Evolutionary conservation across 2,113 vertebrate genomes (phyloP).

Genomic region (Balaenoptera acutorostrata): DNA sequence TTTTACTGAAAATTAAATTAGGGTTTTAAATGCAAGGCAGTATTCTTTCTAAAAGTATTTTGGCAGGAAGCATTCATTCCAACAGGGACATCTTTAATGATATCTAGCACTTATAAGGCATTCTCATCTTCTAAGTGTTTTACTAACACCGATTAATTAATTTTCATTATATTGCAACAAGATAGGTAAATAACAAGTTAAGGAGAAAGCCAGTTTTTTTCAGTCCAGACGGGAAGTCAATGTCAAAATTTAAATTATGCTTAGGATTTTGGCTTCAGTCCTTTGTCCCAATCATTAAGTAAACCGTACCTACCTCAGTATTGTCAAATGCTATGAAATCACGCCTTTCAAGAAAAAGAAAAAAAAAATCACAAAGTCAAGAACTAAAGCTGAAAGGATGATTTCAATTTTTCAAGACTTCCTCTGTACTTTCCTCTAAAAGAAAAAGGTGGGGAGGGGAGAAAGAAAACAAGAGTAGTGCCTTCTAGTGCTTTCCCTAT

Average conservation of each 20-base stretch:
- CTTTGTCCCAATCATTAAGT: background rate
- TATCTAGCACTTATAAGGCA: background rate
- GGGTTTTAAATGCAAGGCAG: slow-evolving; percentile 19
- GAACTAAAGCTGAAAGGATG: background rate
- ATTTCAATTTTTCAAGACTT: slow-evolving; percentile 27
- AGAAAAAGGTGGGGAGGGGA: background rate
- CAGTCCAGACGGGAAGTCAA: background rate
- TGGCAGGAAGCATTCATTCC: slow-evolving; percentile 50
- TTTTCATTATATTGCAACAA: slow-evolving; percentile 39
- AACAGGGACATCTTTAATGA: slow-evolving; percentile 34
- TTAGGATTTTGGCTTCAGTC: background rate
- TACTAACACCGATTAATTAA: slow-evolving; percentile 40
- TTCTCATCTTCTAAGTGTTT: slow-evolving; percentile 40
- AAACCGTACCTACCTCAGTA: background rate
- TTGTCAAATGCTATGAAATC: background rate
- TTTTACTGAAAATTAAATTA: slow-evolving; percentile 50
- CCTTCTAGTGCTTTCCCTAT: background rate
- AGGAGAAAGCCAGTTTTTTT: background rate
- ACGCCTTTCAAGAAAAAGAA: background rate
- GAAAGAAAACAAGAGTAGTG: background rate
- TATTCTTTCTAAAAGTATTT: slow-evolving; percentile 32
- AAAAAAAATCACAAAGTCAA: background rate
- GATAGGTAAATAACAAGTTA: slow-evolving; percentile 11
- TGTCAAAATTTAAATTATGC: slow-evolving; percentile 29
- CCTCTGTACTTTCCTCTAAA: background rate